A percentile compares a stretch with the other conserved stretches of the same genome.
Evolutionary conservation across 2,888 invertebrate species (phyloP).

Genomic region (Xestoiulus laeticollis): DNA sequence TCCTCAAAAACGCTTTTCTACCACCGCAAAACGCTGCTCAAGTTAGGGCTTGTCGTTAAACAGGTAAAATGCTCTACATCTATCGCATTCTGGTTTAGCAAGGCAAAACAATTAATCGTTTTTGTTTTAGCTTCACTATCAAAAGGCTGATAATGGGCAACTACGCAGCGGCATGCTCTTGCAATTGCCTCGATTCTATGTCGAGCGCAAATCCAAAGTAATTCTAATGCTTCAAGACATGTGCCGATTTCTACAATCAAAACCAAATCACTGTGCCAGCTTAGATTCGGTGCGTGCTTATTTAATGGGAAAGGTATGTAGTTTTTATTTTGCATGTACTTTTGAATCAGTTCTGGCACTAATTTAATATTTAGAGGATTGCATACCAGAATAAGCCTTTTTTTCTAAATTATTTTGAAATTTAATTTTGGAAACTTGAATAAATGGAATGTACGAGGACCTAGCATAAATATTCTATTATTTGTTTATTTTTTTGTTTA

Average conservation of each 20-base stretch:
- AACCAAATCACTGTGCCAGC: constrained; percentile 65
- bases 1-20: constrained; percentile 71
- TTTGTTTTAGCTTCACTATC: constrained; percentile 56
- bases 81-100: neutral
- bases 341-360: neutral
- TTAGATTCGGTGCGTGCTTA: neutral
- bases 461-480: too few species aligned
- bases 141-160: constrained; percentile 56
- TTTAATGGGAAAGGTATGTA: neutral
- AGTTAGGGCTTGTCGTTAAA: constrained; percentile 71
- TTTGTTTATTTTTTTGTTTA: too few species aligned
- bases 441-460: too few species aligned
- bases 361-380: neutral
- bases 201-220: constrained; percentile 69
- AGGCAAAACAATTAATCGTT: neutral
- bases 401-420: too few species aligned
- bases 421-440: too few species aligned
- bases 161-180: constrained; percentile 59
- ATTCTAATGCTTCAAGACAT: constrained; percentile 69
- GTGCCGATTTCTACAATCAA: constrained; percentile 68
- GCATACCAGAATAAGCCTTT: neutral
- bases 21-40: constrained; percentile 71
- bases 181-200: constrained; percentile 68
- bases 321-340: neutral
- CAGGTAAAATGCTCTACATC: constrained; percentile 65